phyloP scores from a whole-genome alignment of 1,140 invertebrate species.

The Agrypnia vestita region DNA sequence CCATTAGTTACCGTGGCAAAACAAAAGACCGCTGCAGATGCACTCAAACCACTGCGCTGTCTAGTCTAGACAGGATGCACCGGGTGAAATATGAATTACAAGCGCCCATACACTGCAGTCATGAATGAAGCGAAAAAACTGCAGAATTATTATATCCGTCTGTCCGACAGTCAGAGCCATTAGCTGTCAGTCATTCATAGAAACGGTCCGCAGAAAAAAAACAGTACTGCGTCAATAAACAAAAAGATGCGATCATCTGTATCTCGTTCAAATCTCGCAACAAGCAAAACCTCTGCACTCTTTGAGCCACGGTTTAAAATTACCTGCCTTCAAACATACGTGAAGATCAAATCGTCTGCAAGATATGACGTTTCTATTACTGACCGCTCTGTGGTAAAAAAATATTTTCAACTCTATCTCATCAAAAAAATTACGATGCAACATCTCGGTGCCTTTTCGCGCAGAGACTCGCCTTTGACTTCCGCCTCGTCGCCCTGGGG shows the following conservation, averaged over 20 bases:
- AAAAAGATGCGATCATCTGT: background rate
- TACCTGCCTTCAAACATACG: background rate
- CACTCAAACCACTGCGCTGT: background rate
- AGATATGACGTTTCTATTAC: background rate
- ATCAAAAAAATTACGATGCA: background rate
- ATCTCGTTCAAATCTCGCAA: background rate
- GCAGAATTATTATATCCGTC: background rate
- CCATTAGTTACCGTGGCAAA: too few relatives aligned
- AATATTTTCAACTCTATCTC: background rate
- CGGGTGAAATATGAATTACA: slow-evolving; percentile 4
- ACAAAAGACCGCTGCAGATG: too few relatives aligned
- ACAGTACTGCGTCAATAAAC: background rate
- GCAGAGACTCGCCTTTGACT: background rate
- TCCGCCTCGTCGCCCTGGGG: background rate
- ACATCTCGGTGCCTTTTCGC: background rate
- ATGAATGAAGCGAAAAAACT: background rate
- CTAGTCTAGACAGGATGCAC: background rate
- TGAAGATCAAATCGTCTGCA: slow-evolving; percentile 1
- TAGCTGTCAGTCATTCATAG: slow-evolving; percentile 38
- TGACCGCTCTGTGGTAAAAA: background rate
- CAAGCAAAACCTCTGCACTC: background rate
- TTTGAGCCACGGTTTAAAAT: background rate
- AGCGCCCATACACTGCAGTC: background rate
- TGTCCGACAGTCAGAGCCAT: background rate
- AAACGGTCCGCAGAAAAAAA: background rate